Conservation (phyloP, 2,888 invertebrate species). For the Oligia latruncula region DNA sequence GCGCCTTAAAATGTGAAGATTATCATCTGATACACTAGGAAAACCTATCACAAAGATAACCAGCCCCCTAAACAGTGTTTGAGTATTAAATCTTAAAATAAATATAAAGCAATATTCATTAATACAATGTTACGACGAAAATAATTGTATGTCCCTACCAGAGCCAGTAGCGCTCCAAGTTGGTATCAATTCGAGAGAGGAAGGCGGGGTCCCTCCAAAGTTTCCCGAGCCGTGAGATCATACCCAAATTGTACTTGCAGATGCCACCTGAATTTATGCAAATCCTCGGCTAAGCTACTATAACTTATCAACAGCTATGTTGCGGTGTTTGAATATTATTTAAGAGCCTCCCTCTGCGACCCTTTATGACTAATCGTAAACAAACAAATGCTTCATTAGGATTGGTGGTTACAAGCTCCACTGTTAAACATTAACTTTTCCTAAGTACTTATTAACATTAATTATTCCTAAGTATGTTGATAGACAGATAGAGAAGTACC, state of each 20-base stretch:
- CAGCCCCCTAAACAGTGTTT: no score
- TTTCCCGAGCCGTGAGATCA: slow-evolving; percentile 67
- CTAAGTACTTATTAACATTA: no score
- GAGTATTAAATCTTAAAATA: no score
- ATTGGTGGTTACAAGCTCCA: background rate
- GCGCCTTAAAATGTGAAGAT: no score
- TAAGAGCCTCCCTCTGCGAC: slow-evolving; percentile 28
- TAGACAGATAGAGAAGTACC: no score
- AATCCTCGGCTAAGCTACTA: slow-evolving; percentile 73
- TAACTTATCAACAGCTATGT: slow-evolving; percentile 71
- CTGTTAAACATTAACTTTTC: background rate
- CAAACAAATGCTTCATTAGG: slow-evolving; percentile 11
- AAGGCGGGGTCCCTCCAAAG: slow-evolving; percentile 46
- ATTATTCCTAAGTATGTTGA: no score
- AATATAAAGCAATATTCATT: background rate
- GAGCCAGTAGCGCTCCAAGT: slow-evolving; percentile 30
- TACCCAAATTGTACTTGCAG: slow-evolving; percentile 78
- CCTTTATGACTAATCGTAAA: slow-evolving; percentile 47
- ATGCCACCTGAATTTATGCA: slow-evolving; percentile 78
- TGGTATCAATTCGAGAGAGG: slow-evolving; percentile 41
- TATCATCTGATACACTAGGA: no score
- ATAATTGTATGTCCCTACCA: slow-evolving; percentile 18
- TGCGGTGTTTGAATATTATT: slow-evolving; percentile 68
- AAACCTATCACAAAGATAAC: no score
- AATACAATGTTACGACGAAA: background rate